Base-by-base conservation (phyloP, 2,888 invertebrate species). In the Meghimatium bilineatum region DNA sequence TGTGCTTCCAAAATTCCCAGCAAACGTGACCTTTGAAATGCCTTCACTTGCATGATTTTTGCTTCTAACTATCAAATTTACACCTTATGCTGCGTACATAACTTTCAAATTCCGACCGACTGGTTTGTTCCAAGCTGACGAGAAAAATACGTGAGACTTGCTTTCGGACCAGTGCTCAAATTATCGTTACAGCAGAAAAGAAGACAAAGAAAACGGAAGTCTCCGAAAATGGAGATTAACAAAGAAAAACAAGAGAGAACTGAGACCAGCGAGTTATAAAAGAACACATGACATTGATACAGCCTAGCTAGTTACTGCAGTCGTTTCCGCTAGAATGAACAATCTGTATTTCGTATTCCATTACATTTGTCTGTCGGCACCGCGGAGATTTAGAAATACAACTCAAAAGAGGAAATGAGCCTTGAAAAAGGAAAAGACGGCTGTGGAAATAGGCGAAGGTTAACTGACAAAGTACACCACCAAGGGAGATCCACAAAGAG, bases 381-480 rank as follows among this genome's bases (percentile, higher is more conserved):
- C n/a, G n/a, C 26, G 6, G 49, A 44, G 23, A 38, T 72, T 44
- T 38, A 26, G 71, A 71, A 71, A 71, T 29, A 26, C 6, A 32
- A 20, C 44, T 72, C 26, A 44, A 72, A 72, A 17, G 72, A 44
- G 23, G 72, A 72, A 72, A 72, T 72, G 72, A 72, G 72, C 26
- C 72, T 72, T 72, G 72, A 72, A 72, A n/a, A 72, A 44, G 69
- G n/a, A 72, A 44, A 72, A 72, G n/a, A 23, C 44, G 38, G n/a
- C 8, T 36, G 72, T 12, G 2, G 72, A 26, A 72, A 78, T 23
- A 78, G 63, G 38, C 20, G 44, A 29, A 77, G 52, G n/a, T 29
- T 26, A 77, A n/a, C 32, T 32, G 29, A 56, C 8, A 56, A 63
- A 60, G 20, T 66, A 69, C 8, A 34, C 36, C 12, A 36, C 34